Percentiles rank a stretch among this genome's conserved stretches.
Evolutionary conservation across 1,140 invertebrate genomes (phyloP).

Genomic region (Drosophila grimshawi): DNA sequence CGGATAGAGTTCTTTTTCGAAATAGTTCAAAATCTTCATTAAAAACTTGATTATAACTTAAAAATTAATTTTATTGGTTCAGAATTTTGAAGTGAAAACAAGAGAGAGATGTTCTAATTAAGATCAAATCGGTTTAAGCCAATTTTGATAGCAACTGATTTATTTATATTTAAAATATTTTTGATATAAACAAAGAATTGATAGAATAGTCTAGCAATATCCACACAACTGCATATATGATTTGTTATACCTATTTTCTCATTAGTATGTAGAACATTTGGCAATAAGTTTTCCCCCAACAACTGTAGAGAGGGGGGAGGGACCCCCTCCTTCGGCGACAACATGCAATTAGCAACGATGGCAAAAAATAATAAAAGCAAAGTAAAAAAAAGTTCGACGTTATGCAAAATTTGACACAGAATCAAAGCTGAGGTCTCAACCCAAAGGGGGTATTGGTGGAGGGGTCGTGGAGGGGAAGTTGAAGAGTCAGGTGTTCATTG

Average conservation of each 20-base stretch:
- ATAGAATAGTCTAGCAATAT: not conserved
- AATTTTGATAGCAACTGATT: no score
- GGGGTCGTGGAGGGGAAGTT: not conserved
- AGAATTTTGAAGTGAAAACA: not conserved
- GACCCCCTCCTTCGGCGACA: not conserved
- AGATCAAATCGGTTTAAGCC: no score
- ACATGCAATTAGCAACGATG: conserved; percentile 15
- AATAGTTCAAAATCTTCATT: no score
- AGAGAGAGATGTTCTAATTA: no score
- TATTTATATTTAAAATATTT: not conserved
- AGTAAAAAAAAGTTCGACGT: conserved; percentile 7
- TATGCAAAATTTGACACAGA: conserved; percentile 52
- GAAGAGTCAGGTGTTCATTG: conserved; percentile 8
- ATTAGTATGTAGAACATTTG: conserved; percentile 6
- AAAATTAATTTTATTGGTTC: no score
- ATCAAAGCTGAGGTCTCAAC: conserved; percentile 5
- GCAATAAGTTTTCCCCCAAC: not conserved
- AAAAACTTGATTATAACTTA: no score
- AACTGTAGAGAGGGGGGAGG: no score
- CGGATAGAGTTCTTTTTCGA: no score
- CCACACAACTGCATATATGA: not conserved
- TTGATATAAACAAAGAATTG: no score
- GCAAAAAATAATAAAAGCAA: not conserved
- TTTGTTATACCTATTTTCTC: not conserved
- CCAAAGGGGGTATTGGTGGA: not conserved